phyloP scores from a whole-genome alignment of 2,113 vertebrate genomes.

The Tenebrosternarchus preto region DNA sequence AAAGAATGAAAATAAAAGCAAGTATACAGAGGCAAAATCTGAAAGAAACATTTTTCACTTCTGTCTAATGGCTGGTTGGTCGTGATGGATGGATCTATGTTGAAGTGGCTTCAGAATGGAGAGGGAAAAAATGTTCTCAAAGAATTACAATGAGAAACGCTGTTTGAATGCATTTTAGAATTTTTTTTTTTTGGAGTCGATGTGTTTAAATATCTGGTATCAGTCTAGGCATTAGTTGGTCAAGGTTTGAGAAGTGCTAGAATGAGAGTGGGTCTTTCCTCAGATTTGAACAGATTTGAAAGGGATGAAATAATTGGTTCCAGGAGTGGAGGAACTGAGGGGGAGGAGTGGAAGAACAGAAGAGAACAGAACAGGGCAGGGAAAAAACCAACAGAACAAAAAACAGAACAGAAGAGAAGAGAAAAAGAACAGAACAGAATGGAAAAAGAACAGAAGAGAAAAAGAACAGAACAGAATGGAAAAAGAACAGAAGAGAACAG shows the following conservation, averaged over 20 bases:
- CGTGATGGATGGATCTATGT: no score
- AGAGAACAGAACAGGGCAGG: background rate
- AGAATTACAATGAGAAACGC: constrained; percentile 51
- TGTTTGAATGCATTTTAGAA: constrained; percentile 20
- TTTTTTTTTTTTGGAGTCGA: background rate
- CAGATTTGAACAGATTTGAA: constrained; percentile 59
- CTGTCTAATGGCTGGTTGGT: no score
- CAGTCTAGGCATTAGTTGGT: background rate
- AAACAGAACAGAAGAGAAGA: constrained; percentile 60
- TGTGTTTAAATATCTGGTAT: background rate
- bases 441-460: constrained; percentile 59
- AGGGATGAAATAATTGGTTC: constrained; percentile 73
- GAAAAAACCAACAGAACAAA: constrained; percentile 46
- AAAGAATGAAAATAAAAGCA: background rate
- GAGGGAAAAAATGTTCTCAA: background rate
- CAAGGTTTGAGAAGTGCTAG: constrained; percentile 21
- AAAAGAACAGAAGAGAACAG: constrained; percentile 60
- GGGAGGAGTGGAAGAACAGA: background rate
- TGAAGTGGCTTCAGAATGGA: no score
- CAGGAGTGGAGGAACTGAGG: constrained; percentile 60
- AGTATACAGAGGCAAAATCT: background rate
- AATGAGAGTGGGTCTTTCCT: constrained; percentile 56
- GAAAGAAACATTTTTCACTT: constrained; percentile 32
- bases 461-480: constrained; percentile 61
- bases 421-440: constrained; percentile 63